These are phyloP conservation scores for Limosa lapponica DNA, from an alignment of 2,797 vertebrate genomes.

Conservation along the genomic window DNA sequence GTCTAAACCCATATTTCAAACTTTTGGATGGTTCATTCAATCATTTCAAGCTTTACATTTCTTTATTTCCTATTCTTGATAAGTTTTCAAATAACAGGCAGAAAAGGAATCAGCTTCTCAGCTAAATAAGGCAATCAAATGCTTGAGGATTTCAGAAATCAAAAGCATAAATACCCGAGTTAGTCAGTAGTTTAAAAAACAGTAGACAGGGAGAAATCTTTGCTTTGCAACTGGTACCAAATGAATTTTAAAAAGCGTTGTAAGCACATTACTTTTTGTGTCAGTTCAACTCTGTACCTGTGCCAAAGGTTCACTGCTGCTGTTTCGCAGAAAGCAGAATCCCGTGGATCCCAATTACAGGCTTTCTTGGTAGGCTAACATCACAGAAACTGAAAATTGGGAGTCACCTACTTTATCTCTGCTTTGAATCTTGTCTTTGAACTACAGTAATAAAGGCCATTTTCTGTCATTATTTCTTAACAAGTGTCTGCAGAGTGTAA, in stretches of 20 bases:
- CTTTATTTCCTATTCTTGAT: neutral
- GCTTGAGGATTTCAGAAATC: neutral
- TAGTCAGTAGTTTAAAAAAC: neutral
- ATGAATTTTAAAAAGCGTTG: neutral
- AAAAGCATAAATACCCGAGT: neutral
- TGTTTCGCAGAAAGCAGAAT: conserved; percentile 10
- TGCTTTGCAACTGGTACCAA: neutral
- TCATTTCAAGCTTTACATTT: neutral
- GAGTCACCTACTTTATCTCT: conserved; percentile 55
- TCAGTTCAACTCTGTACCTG: neutral
- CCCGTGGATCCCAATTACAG: conserved; percentile 37
- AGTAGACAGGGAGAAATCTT: neutral
- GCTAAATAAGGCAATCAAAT: neutral
- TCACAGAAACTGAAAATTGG: conserved; percentile 25
- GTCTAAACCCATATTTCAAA: neutral
- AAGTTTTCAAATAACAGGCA: neutral
- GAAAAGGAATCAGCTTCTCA: neutral
- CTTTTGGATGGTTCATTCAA: neutral
- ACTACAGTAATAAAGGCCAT: conserved; percentile 23
- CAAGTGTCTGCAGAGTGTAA: conserved; percentile 24
- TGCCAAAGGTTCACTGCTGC: neutral
- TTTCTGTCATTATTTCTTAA: conserved; percentile 65
- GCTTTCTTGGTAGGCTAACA: conserved; percentile 4
- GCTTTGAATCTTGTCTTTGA: conserved; percentile 43
- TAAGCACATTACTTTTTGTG: conserved; percentile 15